Evolutionary conservation across 2,797 vertebrate genomes (phyloP), one percentile per base, ranked within the genome.

Genomic region (Thaleichthys pacificus): DNA sequence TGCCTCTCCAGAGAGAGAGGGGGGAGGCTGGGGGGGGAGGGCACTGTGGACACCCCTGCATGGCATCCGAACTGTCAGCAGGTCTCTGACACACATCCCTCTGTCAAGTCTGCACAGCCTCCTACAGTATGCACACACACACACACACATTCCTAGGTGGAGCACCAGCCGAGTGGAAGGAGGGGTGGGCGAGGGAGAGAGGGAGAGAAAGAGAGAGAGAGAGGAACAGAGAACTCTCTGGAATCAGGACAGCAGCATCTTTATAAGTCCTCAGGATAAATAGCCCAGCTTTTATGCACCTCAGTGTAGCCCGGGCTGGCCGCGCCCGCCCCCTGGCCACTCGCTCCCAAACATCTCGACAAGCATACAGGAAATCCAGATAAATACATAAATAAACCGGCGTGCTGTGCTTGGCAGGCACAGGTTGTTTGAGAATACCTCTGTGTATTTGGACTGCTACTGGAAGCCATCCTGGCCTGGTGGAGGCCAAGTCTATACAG

Each of bases 351-450:
- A 35, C 88, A 91, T 85, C 86, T 86, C 84, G 49, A 87, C 84
- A 88, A 90, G 90, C 89, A 89, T 85, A 90, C 89, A 94, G 93
- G 90, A 93, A 93, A 91, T 91, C 89, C 85, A 87, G 86, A 91
- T 91, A 93, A 93, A 93, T 91, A 88, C 85, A 87, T 91, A 91
- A 92, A 93, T 89, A 93, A 92, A 92, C 85, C 90, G 51, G 51
- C 82, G 88, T n/a, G 91, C 93, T 94, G 84, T 24, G 87, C 76
- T 94, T 94, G 93, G 93, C 93, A 91, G 77, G 60, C 61, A 22
- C 17, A 54, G 56, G 78, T 77, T 92, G 89, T 92, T 92, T 93
- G 90, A 93, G 90, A 93, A 93, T 93, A 93, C 85, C 83, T 86
- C 80, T 81, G 89, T 92, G 86, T 93, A 91, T 93, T 93, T 93